Percentiles rank a stretch among this genome's conserved stretches.
Evolutionary conservation across 2,113 vertebrate genomes (phyloP).

Genomic region (Protobothrops flavoviridis): DNA sequence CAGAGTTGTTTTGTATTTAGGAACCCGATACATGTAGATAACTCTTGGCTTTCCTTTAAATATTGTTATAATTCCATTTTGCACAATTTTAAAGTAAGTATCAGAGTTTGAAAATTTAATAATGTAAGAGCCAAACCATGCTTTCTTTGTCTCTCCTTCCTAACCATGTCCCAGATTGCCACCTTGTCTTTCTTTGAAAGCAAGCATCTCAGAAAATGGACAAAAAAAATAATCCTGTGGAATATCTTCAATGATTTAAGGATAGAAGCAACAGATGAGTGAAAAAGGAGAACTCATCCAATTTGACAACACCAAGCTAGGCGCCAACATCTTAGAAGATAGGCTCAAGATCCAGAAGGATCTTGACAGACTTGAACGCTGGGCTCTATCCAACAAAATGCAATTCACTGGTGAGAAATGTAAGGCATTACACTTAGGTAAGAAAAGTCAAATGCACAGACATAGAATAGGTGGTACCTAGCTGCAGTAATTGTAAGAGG

Average conservation of each 20-base stretch:
- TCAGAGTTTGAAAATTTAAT: background rate
- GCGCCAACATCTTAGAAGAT: background rate
- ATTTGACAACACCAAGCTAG: background rate
- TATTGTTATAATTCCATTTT: background rate
- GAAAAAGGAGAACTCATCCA: background rate
- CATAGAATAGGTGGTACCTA: background rate
- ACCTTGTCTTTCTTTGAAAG: background rate
- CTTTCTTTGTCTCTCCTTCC: background rate
- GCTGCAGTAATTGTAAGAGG: background rate
- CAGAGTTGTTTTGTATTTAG: background rate
- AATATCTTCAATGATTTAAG: background rate
- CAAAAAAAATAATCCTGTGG: background rate
- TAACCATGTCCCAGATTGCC: too few species aligned
- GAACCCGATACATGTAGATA: background rate
- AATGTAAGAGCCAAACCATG: background rate
- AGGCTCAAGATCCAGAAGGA: background rate
- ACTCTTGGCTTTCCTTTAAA: background rate
- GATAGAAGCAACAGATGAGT: background rate
- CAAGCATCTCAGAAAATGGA: conserved; percentile 9
- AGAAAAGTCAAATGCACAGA: background rate
- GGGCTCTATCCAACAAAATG: background rate
- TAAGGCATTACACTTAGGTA: background rate
- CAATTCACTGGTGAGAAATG: background rate
- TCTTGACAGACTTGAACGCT: background rate
- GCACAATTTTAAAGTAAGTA: background rate